phyloP scores from a whole-genome alignment of 2,113 vertebrate species.

The Archocentrus centrarchus region DNA sequence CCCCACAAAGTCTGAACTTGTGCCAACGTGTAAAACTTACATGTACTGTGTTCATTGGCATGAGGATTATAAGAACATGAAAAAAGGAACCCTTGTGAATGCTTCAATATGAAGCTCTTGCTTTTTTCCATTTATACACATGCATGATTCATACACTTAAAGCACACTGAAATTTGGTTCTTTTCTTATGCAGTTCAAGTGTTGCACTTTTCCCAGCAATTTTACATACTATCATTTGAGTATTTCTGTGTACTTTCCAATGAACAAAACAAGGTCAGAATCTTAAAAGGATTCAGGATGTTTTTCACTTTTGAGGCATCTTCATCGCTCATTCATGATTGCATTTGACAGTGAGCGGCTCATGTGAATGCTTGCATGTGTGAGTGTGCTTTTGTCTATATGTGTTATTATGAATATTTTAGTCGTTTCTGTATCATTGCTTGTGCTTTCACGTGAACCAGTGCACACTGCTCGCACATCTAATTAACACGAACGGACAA shows the following conservation, averaged over 20 bases:
- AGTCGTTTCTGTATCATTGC: conserved; percentile 6
- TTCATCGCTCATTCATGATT: conserved; percentile 13
- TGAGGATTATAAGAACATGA: background rate
- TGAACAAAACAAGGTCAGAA: background rate
- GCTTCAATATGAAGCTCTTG: background rate
- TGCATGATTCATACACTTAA: background rate
- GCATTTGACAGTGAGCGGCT: conserved; percentile 21
- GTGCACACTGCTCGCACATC: conserved; percentile 40
- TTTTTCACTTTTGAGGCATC: conserved; percentile 17
- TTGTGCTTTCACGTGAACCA: conserved; percentile 44
- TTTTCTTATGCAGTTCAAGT: background rate
- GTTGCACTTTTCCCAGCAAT: background rate
- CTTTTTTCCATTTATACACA: background rate
- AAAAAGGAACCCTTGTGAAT: background rate
- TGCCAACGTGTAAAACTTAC: conserved; percentile 23
- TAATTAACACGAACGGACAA: conserved; percentile 40
- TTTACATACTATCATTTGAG: background rate
- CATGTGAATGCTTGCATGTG: conserved; percentile 13
- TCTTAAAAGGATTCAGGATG: conserved; percentile 12
- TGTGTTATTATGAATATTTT: conserved; percentile 2
- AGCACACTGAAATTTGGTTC: background rate
- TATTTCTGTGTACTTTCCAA: background rate
- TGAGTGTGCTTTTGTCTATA: conserved; percentile 3
- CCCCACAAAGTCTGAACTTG: conserved; percentile 50
- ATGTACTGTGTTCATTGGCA: background rate